Conservation (phyloP, 2,797 vertebrate species). For the Hippocampus kuda region DNA sequence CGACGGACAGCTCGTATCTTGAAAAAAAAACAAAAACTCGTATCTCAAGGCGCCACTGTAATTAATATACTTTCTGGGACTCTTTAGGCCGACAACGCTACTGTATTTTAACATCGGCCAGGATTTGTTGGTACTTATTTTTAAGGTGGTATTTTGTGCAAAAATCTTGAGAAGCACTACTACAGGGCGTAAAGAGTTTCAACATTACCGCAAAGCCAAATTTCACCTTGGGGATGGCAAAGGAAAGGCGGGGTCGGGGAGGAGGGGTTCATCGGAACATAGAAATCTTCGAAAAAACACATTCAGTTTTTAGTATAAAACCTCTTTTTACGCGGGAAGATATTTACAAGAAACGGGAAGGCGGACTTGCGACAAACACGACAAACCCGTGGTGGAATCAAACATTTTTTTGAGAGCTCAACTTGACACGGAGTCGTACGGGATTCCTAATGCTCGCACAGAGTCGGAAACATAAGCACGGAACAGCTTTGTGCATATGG, state of each 20-base stretch:
- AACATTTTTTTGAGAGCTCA: slow-evolving; percentile 34
- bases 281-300: slow-evolving; percentile 71
- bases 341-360: slow-evolving; percentile 59
- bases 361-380: neutral
- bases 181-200: slow-evolving; percentile 11
- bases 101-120: neutral
- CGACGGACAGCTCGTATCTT: too few species aligned
- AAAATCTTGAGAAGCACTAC: neutral
- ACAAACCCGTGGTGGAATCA: slow-evolving; percentile 13
- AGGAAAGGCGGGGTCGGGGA: slow-evolving; percentile 9
- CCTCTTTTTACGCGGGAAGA: slow-evolving; percentile 61
- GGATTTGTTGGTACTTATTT: neutral
- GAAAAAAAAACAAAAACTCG: too few species aligned
- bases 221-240: slow-evolving; percentile 11
- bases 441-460: slow-evolving; percentile 52
- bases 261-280: slow-evolving; percentile 48
- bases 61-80: too few species aligned
- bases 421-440: slow-evolving; percentile 45
- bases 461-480: slow-evolving; percentile 61
- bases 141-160: neutral
- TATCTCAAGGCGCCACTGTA: too few species aligned
- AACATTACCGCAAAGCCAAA: slow-evolving; percentile 17
- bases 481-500: slow-evolving; percentile 60
- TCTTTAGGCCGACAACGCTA: neutral
- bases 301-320: slow-evolving; percentile 78